Evolutionary conservation across 2,888 invertebrate genomes (phyloP).

Genomic region (Drosophila ustulata): DNA sequence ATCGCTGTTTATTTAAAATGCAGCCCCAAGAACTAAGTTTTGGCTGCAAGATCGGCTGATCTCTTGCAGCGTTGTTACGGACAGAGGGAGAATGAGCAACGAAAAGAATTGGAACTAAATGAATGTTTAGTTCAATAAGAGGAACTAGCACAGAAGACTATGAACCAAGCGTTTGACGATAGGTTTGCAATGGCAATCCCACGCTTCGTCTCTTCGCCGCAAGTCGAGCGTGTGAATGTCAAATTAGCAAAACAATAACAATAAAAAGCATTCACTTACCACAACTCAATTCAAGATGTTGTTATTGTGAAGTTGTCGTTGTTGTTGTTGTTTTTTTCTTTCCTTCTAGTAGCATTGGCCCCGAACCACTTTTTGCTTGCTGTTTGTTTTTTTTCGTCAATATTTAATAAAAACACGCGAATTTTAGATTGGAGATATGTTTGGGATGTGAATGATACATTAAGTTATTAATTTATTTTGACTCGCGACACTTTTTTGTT

Average conservation of each 20-base stretch:
- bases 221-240: constrained; percentile 25
- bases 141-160: constrained; percentile 4
- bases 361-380: constrained; percentile 52
- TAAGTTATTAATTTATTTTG: constrained; percentile 41
- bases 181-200: constrained; percentile 1
- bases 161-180: constrained; percentile 2
- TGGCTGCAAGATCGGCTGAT: constrained; percentile 1
- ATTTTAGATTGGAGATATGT: constrained; percentile 41
- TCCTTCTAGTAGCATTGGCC: constrained; percentile 51
- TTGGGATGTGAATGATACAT: constrained; percentile 42
- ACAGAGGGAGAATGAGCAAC: constrained; percentile 4
- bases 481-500: constrained; percentile 44
- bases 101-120: constrained; percentile 10
- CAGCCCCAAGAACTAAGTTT: neutral
- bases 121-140: constrained; percentile 14
- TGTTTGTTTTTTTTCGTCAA: constrained; percentile 19
- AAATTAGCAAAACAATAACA: constrained; percentile 39
- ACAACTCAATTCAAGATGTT: constrained; percentile 21
- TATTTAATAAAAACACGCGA: constrained; percentile 33
- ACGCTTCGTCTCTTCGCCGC: constrained; percentile 5
- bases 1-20: neutral
- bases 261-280: constrained; percentile 44
- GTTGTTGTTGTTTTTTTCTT: constrained; percentile 19
- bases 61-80: constrained; percentile 3
- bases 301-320: constrained; percentile 16